Evolutionary conservation across 2,797 vertebrate genomes (phyloP), one percentile per base, ranked within the genome.

Genomic region (Falco naumanni): DNA sequence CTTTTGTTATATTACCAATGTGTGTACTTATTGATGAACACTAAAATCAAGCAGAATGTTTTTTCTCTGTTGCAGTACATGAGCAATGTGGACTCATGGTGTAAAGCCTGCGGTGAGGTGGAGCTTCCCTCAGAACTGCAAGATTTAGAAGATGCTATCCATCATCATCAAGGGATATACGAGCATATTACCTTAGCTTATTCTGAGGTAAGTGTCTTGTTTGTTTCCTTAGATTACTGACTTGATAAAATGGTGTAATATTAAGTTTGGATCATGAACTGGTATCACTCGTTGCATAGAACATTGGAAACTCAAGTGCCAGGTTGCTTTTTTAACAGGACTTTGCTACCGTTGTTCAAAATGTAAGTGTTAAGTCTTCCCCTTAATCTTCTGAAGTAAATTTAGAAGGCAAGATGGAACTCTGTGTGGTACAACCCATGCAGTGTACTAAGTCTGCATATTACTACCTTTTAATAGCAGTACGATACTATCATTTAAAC

Each of bases 51-150:
- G 53, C 17, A 11, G 5, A 53, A 28, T 43, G 5, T 34, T 59
- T 74, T 41, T 84, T 89, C 74, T 84, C 15, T 87, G 6, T 89
- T 95, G 54, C 96, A 99, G 99, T 99, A 99, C 94, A 99, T 99
- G 99, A 98, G 98, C 95, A 99, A 99, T 11, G 99, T 99, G 97
- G 99, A 99, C 97, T 98, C 99, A 0, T 99, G 99, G 99, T 99
- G 99, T 85, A 99, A 99, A 97, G 99, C 99, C 6, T 99, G 99
- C 18, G 99, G 99, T 1, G 99, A 99, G 84, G 99, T 99, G 68
- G 99, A 99, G 76, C 97, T 99, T 94, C 99, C 99, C 8, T 99
- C 99, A 0, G 99, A 99, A 96, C 98, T 99, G 21, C 99, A 99
- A 96, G 99, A 99, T 96, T 98, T 99, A 33, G 99, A 99, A 97